These are phyloP conservation scores for Caenorhabditis virilis DNA, from an alignment of 2,888 invertebrate species.

Conservation along the genomic window DNA sequence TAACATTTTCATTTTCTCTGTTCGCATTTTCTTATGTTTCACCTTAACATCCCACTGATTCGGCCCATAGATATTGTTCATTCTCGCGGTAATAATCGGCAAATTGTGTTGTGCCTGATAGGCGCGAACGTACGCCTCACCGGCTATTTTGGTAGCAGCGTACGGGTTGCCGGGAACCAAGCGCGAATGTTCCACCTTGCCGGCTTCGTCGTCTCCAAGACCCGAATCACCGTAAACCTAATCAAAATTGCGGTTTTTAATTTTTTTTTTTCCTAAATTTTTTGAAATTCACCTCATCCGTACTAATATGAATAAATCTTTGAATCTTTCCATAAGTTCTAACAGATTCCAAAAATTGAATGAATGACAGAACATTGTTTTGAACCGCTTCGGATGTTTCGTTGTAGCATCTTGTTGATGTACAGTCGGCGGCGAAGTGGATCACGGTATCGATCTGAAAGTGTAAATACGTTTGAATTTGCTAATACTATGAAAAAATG, in stretches of 20 bases:
- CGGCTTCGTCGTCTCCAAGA: slow-evolving; percentile 55
- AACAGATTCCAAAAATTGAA: slow-evolving; percentile 61
- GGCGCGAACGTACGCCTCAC: slow-evolving; percentile 61
- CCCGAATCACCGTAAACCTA: slow-evolving; percentile 67
- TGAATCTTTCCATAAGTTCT: slow-evolving; percentile 55
- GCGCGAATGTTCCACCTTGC: slow-evolving; percentile 55
- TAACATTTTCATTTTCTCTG: too few species aligned
- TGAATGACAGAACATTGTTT: slow-evolving; percentile 65
- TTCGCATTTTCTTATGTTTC: too few species aligned
- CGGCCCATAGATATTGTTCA: slow-evolving; percentile 68
- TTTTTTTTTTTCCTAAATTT: not conserved
- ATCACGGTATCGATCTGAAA: slow-evolving; percentile 64
- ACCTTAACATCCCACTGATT: slow-evolving; percentile 68
- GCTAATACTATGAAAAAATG: too few species aligned
- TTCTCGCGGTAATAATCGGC: slow-evolving; percentile 63
- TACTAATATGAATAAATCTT: slow-evolving; percentile 64
- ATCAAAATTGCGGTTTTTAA: not conserved
- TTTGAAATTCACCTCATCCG: slow-evolving; percentile 60
- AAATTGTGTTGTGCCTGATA: slow-evolving; percentile 54
- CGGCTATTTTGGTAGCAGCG: slow-evolving; percentile 65
- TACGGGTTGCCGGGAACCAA: slow-evolving; percentile 66
- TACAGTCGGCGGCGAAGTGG: slow-evolving; percentile 68
- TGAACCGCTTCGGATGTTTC: slow-evolving; percentile 63
- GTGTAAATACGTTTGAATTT: not conserved
- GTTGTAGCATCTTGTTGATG: slow-evolving; percentile 65